Evolutionary conservation across 2,797 vertebrate genomes (phyloP).

Genomic region (Bucorvus abyssinicus): DNA sequence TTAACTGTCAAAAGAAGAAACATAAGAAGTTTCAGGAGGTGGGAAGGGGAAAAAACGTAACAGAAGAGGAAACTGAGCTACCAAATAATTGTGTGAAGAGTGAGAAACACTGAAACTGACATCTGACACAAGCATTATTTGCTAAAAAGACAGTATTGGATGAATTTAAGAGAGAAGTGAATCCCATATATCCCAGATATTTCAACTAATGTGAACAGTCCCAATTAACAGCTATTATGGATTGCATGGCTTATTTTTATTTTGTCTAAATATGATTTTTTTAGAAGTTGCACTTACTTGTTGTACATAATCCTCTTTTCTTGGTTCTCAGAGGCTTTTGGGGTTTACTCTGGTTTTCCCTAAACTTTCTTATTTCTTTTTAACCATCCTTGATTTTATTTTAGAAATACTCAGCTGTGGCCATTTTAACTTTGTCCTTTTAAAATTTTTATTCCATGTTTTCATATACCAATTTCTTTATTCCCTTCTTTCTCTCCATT

Average conservation of each 20-base stretch:
- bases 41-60: not conserved
- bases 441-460: not conserved
- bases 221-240: not conserved
- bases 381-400: fast-evolving
- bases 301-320: not conserved
- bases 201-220: not conserved
- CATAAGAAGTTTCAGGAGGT: not conserved
- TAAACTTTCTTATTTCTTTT: not conserved
- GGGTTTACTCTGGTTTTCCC: not conserved
- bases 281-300: not conserved
- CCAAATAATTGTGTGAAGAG: not conserved
- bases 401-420: not conserved
- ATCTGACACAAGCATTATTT: not conserved
- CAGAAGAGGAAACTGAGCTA: not conserved
- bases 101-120: not conserved
- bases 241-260: not conserved
- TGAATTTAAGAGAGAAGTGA: not conserved
- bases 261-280: not conserved
- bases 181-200: not conserved
- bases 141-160: not conserved
- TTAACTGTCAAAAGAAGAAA: not conserved
- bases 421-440: not conserved
- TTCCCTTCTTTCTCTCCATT: not conserved
- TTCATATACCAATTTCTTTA: not conserved
- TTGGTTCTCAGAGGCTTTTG: not conserved